A percentile compares a stretch with the other conserved stretches of the same genome.
Evolutionary conservation across 1,140 invertebrate genomes (phyloP).

Genomic region (Lepidotrigona ventralis): DNA sequence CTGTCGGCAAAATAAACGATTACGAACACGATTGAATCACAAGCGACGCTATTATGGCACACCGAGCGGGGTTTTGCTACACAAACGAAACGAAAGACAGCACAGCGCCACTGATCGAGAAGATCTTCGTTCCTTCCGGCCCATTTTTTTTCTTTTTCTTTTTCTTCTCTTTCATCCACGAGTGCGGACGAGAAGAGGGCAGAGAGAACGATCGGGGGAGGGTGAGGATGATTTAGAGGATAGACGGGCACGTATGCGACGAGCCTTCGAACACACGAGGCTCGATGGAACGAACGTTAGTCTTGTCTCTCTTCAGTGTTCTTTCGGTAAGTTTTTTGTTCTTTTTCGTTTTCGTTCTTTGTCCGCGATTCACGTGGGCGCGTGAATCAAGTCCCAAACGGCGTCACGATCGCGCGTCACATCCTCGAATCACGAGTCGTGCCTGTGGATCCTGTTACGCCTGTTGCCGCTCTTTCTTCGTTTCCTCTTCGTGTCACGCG

Average conservation of each 20-base stretch:
- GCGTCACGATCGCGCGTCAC: constrained; percentile 53
- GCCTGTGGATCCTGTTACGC: constrained; percentile 81
- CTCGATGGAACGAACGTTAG: constrained; percentile 26
- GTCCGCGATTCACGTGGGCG: constrained; percentile 49
- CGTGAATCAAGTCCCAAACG: constrained; percentile 55
- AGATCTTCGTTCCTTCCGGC: neutral
- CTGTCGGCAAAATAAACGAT: constrained; percentile 17
- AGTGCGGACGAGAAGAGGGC: constrained; percentile 37
- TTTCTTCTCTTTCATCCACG: neutral
- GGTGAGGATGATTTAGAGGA: neutral
- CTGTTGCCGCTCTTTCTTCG: constrained; percentile 85
- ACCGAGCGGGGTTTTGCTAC: constrained; percentile 43
- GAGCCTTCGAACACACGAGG: neutral
- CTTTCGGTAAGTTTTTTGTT: constrained; percentile 46
- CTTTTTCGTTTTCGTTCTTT: no score
- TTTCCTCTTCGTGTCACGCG: constrained; percentile 86
- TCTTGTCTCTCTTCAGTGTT: constrained; percentile 32
- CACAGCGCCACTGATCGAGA: constrained; percentile 30
- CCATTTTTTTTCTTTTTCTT: neutral
- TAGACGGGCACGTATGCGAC: constrained; percentile 5
- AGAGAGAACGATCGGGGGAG: constrained; percentile 36
- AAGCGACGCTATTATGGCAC: constrained; percentile 58
- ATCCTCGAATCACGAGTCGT: constrained; percentile 83
- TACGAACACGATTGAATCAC: constrained; percentile 41
- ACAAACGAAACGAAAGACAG: neutral